phyloP scores from a whole-genome alignment of 2,797 vertebrate species.

The Sciurus vulgaris region DNA sequence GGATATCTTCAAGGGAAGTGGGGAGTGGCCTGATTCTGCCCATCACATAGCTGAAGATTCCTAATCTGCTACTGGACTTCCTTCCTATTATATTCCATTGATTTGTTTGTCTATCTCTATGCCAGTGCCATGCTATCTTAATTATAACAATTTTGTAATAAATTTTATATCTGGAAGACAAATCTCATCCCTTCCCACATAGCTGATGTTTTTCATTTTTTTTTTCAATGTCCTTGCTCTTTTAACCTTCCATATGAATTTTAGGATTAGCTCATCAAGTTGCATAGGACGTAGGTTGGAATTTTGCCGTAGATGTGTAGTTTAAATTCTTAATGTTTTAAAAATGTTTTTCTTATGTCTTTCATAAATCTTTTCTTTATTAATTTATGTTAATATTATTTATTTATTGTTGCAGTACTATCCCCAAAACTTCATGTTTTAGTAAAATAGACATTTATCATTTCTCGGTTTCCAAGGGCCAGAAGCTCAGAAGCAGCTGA shows the following conservation, averaged over 20 bases:
- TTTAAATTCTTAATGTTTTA: neutral
- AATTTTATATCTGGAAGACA: neutral
- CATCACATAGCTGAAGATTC: neutral
- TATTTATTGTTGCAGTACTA: neutral
- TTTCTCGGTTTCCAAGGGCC: neutral
- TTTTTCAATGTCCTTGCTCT: neutral
- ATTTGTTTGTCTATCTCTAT: neutral
- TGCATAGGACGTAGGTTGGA: neutral
- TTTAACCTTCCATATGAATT: neutral
- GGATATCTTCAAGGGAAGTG: neutral
- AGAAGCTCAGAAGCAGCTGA: no score
- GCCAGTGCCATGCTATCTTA: neutral
- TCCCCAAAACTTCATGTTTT: neutral
- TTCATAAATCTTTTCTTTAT: neutral
- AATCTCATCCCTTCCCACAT: neutral
- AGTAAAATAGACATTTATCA: neutral
- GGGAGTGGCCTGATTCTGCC: neutral
- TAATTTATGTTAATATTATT: neutral
- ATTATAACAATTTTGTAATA: slow-evolving; percentile 12
- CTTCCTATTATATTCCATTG: neutral
- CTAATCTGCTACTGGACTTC: neutral
- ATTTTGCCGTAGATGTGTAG: neutral
- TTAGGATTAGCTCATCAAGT: neutral
- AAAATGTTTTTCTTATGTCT: neutral
- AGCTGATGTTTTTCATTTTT: neutral